phyloP scores from a whole-genome alignment of 1,140 invertebrate species.

The Papilio xuthus region DNA sequence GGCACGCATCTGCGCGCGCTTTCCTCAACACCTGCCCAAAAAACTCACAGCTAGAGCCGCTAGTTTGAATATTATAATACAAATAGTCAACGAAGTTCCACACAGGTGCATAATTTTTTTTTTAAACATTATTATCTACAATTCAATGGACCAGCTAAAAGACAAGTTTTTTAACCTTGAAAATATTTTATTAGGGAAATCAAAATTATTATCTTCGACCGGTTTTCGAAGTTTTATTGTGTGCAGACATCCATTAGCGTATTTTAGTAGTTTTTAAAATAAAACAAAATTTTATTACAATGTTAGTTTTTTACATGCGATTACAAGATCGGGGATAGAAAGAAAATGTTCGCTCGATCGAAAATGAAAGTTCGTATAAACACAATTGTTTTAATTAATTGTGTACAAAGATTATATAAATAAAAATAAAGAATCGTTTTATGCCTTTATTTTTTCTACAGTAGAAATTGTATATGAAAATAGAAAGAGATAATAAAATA shows the following conservation, averaged over 20 bases:
- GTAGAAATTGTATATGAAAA: too few species aligned
- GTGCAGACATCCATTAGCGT: conserved; percentile 16
- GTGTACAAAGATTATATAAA: too few species aligned
- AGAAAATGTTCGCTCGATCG: not conserved
- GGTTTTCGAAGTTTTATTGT: conserved; percentile 28
- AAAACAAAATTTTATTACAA: conserved; percentile 7
- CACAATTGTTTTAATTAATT: too few species aligned
- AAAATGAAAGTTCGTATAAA: not conserved
- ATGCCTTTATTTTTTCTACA: too few species aligned
- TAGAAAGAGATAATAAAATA: too few species aligned
- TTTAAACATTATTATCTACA: not conserved
- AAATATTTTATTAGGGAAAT: conserved; percentile 27
- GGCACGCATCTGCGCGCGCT: too few species aligned
- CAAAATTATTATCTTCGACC: conserved; percentile 28
- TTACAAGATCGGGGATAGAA: not conserved
- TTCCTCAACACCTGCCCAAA: too few species aligned
- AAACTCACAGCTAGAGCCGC: not conserved
- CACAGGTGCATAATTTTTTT: conserved; percentile 23
- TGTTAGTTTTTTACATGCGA: not conserved
- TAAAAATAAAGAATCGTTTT: too few species aligned
- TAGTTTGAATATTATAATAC: not conserved
- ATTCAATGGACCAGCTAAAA: conserved; percentile 11
- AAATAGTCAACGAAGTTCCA: conserved; percentile 5
- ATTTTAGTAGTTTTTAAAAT: conserved; percentile 7
- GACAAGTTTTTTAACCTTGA: conserved; percentile 18